Evolutionary conservation across 2,797 vertebrate genomes (phyloP).

Genomic region (Myiotriccus ornatus): DNA sequence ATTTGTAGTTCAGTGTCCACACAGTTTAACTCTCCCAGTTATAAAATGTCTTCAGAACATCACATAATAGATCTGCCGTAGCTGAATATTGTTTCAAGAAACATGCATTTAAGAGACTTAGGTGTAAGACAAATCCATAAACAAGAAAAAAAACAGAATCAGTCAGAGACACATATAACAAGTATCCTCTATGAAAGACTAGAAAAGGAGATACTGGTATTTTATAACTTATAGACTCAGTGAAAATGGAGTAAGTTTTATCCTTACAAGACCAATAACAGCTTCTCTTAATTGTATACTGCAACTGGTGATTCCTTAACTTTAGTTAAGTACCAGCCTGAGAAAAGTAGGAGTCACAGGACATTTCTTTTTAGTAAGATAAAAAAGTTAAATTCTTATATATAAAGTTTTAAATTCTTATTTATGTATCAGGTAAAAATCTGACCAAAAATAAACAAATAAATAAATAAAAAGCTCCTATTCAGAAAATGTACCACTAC

Average conservation of each 20-base stretch:
- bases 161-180: background rate
- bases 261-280: background rate
- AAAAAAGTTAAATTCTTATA: background rate
- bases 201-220: background rate
- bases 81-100: background rate
- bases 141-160: background rate
- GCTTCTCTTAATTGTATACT: background rate
- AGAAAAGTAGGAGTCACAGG: background rate
- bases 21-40: background rate
- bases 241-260: background rate
- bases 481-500: background rate
- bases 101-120: background rate
- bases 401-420: background rate
- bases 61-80: background rate
- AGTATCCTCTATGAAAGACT: accelerated
- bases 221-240: background rate
- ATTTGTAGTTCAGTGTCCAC: background rate
- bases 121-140: background rate
- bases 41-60: background rate
- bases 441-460: background rate
- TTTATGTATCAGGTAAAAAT: background rate
- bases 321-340: background rate
- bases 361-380: background rate
- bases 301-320: background rate
- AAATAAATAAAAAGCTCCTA: background rate